phyloP scores from a whole-genome alignment of 2,888 invertebrate species.

The Schrankia costaestrigalis region DNA sequence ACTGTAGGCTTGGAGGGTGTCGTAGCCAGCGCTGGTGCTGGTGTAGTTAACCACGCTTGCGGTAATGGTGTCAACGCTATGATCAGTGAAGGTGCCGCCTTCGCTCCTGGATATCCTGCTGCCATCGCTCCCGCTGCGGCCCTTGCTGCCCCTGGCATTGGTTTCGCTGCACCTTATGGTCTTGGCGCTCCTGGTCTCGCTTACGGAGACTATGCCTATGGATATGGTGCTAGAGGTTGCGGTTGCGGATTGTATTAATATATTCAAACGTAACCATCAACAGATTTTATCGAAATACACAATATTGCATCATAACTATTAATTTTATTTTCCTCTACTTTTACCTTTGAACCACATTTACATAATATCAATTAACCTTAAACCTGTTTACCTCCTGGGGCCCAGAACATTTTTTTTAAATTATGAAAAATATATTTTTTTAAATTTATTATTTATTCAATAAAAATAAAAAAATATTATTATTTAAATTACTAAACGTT shows the following conservation, averaged over 20 bases:
- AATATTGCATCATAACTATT: too few relatives aligned
- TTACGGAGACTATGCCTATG: background rate
- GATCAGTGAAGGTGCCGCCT: background rate
- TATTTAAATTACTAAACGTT: too few relatives aligned
- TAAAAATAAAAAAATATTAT: too few relatives aligned
- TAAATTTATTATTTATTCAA: too few relatives aligned
- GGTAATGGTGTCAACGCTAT: constrained; percentile 25
- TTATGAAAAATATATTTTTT: too few relatives aligned
- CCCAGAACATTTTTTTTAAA: too few relatives aligned
- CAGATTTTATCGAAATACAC: background rate
- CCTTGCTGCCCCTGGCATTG: background rate
- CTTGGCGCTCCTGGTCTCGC: background rate
- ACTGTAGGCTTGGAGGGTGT: constrained; percentile 43
- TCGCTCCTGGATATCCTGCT: background rate
- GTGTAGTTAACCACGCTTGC: constrained; percentile 43
- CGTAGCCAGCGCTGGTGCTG: constrained; percentile 43
- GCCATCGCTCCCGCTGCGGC: too few relatives aligned
- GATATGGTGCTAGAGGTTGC: background rate
- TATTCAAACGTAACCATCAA: background rate
- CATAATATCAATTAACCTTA: too few relatives aligned
- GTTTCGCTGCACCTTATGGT: background rate
- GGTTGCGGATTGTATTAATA: constrained; percentile 1
- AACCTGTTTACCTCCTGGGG: too few relatives aligned
- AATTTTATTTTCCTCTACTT: too few relatives aligned
- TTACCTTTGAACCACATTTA: too few relatives aligned